Evolutionary conservation across 2,113 vertebrate species (phyloP).

Genomic region (Hydropotes inermis): DNA sequence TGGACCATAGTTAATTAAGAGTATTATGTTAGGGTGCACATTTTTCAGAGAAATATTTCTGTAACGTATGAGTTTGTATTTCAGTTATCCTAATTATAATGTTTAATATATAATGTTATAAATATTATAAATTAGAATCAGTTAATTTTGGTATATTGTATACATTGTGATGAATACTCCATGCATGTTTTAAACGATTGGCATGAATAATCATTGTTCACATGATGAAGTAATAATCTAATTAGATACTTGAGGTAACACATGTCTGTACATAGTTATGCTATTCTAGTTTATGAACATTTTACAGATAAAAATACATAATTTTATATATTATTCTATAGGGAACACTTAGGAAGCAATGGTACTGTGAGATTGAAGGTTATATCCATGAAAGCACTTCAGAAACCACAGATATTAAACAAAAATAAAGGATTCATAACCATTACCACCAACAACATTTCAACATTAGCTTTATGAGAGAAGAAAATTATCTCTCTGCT

Average conservation of each 20-base stretch:
- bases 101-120: not conserved
- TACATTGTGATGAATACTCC: not conserved
- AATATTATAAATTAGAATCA: not conserved
- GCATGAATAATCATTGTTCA: not conserved
- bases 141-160: not conserved
- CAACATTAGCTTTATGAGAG: not conserved
- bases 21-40: not conserved
- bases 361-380: not conserved
- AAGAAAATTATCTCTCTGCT: not conserved
- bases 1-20: not conserved
- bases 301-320: not conserved
- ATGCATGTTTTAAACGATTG: not conserved
- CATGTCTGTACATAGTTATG: not conserved
- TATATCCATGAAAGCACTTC: not conserved
- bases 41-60: slow-evolving; percentile 6
- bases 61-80: not conserved
- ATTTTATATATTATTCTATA: not conserved
- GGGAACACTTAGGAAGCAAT: not conserved
- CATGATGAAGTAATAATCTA: not conserved
- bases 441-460: not conserved
- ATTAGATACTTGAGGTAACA: not conserved
- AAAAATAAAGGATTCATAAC: not conserved
- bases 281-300: not conserved
- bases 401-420: not conserved
- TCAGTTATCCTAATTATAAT: not conserved